Base-by-base conservation (phyloP, 2,797 vertebrate species). In the Poeciliopsis gracilis region DNA sequence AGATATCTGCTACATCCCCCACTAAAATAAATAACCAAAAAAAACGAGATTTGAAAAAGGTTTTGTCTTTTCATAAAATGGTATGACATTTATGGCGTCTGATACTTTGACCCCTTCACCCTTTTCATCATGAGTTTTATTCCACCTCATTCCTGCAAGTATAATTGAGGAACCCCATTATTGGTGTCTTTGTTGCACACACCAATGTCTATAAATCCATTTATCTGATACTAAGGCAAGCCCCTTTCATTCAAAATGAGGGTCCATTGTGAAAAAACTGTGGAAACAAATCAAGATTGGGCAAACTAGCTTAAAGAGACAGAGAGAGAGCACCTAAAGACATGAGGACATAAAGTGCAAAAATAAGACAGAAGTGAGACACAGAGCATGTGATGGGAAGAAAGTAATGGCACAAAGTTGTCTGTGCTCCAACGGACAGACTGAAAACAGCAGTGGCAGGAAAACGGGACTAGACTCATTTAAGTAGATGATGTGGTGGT, bases 131-230 rank as follows among this genome's bases (percentile, higher is more conserved):
- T 71, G 45, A 20, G 73, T 83, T 89, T 85, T 83, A 86, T 87
- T 75, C 85, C 76, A 82, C 82, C 72, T 71, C 61, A 78, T 77
- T 66, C 47, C 94, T 90, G 84, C 87, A 90, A 91, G 92, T 94
- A 92, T 96, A 96, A 97, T 96, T 96, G 96, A 95, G 96, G 92
- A 95, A 96, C 96, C 97, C 96, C 95, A 98, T 98, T 97, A 98
- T 97, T 96, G 73, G 95, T 95, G 95, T 95, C 94, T 92, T 96
- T 96, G 96, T 97, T 97, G 97, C 97, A 97, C 97, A 97, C 96
- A 97, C 96, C 96, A 97, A 95, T 96, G 96, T 97, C 97, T 97
- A 97, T 98, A 97, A 98, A 99, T 97, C 97, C 95, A 97, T 97
- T 97, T 97, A 97, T 97, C 97, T 97, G 95, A 96, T 88, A 73